Percentiles rank a stretch among this genome's conserved stretches.
phyloP scores from a whole-genome alignment of 2,797 vertebrate genomes.

The Microctenopoma stevenorrisi region DNA sequence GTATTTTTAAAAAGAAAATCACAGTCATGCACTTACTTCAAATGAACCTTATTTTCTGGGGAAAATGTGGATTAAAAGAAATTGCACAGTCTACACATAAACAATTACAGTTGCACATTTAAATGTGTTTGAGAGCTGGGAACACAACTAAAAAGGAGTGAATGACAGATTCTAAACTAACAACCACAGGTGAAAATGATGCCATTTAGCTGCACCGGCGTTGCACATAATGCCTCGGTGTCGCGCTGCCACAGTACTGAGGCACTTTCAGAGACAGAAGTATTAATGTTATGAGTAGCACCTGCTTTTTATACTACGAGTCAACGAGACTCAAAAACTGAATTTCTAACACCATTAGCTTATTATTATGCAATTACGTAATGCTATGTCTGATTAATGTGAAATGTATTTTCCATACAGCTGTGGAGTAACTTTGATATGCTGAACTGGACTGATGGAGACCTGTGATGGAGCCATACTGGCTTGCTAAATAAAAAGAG shows the following conservation, averaged over 20 bases:
- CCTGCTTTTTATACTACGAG: conserved; percentile 15
- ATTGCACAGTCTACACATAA: too few species aligned
- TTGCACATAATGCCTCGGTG: background rate
- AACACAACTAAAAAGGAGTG: background rate
- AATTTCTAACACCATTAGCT: too few species aligned
- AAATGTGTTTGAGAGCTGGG: background rate
- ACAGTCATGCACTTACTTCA: background rate
- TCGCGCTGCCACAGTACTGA: background rate
- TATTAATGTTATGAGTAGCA: conserved; percentile 9
- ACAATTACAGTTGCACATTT: too few species aligned
- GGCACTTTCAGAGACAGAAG: background rate
- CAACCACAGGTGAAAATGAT: background rate
- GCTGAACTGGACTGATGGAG: too few species aligned
- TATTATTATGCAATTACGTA: too few species aligned
- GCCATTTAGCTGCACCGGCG: background rate
- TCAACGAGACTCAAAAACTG: background rate
- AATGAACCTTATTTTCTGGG: background rate
- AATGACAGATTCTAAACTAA: conserved; percentile 15
- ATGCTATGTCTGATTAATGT: too few species aligned
- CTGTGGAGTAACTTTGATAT: too few species aligned
- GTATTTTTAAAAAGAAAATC: conserved; percentile 2
- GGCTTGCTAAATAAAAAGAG: too few species aligned
- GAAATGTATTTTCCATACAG: too few species aligned
- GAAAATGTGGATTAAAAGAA: too few species aligned
- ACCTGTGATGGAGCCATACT: background rate